These are phyloP conservation scores for Mus minutoides DNA, from an alignment of 2,797 vertebrate genomes.

Conservation along the genomic window DNA sequence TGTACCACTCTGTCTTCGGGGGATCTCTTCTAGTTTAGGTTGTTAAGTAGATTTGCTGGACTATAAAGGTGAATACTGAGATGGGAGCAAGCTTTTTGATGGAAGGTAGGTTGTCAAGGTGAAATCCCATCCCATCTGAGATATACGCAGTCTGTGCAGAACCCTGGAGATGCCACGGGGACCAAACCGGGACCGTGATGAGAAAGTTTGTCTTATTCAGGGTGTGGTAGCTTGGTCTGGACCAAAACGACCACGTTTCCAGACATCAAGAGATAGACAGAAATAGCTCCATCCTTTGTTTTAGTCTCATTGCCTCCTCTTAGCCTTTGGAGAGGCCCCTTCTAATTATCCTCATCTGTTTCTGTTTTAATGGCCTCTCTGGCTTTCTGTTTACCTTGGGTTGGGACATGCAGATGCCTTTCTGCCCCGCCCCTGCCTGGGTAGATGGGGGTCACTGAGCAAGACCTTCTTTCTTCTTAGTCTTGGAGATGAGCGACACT, in stretches of 20 bases:
- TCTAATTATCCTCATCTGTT: constrained; percentile 84
- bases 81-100: background rate
- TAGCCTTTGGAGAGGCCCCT: constrained; percentile 67
- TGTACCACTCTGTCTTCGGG: fast-evolving
- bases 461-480: background rate
- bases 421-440: background rate
- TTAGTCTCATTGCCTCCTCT: constrained; percentile 70
- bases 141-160: background rate
- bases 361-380: constrained; percentile 80
- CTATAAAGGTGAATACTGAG: background rate
- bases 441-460: background rate
- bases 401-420: constrained; percentile 46
- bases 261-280: constrained; percentile 79
- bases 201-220: constrained; percentile 59
- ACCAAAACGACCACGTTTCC: constrained; percentile 75
- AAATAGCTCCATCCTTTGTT: constrained; percentile 79
- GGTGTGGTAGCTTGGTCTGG: constrained; percentile 74
- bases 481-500: background rate
- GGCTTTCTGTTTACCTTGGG: constrained; percentile 73
- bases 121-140: background rate
- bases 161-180: background rate
- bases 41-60: background rate
- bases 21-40: background rate
- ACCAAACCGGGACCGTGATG: background rate
- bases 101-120: background rate